Percentiles rank a stretch among this genome's conserved stretches.
phyloP scores from a whole-genome alignment of 2,888 invertebrate genomes.

The Erebia ligea region DNA sequence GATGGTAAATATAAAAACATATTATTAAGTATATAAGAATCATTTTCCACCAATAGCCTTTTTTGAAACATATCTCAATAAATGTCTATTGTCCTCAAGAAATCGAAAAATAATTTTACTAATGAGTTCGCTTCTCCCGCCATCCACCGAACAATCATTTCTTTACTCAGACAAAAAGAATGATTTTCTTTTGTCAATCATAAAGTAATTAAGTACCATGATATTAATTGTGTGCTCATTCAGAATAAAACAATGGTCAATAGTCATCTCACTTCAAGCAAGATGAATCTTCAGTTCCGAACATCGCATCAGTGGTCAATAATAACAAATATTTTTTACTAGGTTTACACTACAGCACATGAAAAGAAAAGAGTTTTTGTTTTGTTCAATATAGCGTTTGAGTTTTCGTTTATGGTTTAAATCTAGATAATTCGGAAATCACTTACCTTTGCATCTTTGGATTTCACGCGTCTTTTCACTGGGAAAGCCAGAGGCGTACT shows the following conservation, averaged over 20 bases:
- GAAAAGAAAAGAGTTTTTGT: not conserved
- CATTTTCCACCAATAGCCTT: too few relatives aligned
- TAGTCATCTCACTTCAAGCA: conserved; percentile 15
- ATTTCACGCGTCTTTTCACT: conserved; percentile 48
- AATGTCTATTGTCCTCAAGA: too few relatives aligned
- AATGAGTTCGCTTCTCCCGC: not conserved
- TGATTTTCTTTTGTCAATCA: not conserved
- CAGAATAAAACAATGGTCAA: conserved; percentile 17
- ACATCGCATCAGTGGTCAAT: conserved; percentile 3
- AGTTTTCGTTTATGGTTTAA: not conserved
- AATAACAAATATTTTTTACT: not conserved
- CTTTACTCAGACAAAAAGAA: too few relatives aligned
- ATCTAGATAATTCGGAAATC: conserved; percentile 27
- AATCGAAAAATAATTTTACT: too few relatives aligned
- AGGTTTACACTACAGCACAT: not conserved
- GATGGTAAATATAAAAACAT: too few relatives aligned
- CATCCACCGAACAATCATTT: not conserved
- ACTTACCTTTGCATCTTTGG: conserved; percentile 59
- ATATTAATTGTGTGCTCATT: not conserved
- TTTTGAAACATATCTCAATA: too few relatives aligned
- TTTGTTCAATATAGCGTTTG: not conserved
- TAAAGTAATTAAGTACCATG: not conserved
- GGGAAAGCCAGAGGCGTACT: conserved; percentile 56
- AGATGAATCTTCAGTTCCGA: conserved; percentile 19
- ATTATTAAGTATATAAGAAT: too few relatives aligned